Percentiles rank a stretch among this genome's conserved stretches.
These are phyloP conservation scores for Temnothorax unifasciatus DNA, from an alignment of 2,888 invertebrate genomes.

Conservation along the genomic window DNA sequence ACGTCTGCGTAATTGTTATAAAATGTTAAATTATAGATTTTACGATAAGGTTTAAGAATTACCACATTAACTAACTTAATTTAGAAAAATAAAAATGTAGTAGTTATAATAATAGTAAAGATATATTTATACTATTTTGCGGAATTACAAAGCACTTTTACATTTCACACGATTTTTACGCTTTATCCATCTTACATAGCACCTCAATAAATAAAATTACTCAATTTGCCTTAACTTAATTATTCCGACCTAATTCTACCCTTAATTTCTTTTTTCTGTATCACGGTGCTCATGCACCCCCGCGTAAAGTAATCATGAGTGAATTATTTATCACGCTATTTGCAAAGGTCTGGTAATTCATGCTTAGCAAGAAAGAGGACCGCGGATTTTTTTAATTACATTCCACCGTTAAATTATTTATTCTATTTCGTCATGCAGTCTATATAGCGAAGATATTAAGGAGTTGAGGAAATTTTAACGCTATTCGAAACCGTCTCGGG, in stretches of 20 bases:
- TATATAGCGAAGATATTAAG: too few species aligned
- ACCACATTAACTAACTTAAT: background rate
- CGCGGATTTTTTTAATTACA: background rate
- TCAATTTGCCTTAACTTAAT: background rate
- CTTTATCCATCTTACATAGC: background rate
- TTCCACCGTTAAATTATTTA: background rate
- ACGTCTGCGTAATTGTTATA: background rate
- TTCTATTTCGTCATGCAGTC: background rate
- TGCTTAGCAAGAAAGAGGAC: background rate
- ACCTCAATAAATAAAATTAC: conserved; percentile 17
- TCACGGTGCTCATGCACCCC: too few species aligned
- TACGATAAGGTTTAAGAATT: background rate
- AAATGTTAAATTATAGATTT: background rate
- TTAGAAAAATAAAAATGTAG: background rate
- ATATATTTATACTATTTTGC: background rate
- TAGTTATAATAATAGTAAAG: background rate
- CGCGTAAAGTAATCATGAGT: background rate
- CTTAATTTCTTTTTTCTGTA: background rate
- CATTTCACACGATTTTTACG: background rate
- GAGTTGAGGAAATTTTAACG: background rate
- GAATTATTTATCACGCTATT: conserved; percentile 14
- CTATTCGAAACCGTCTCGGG: background rate
- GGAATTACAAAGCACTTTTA: background rate
- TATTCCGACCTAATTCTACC: conserved; percentile 7
- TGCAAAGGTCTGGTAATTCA: background rate